These are phyloP conservation scores for Caenorhabditis doughertyi DNA, from an alignment of 2,888 invertebrate species.

Conservation along the genomic window DNA sequence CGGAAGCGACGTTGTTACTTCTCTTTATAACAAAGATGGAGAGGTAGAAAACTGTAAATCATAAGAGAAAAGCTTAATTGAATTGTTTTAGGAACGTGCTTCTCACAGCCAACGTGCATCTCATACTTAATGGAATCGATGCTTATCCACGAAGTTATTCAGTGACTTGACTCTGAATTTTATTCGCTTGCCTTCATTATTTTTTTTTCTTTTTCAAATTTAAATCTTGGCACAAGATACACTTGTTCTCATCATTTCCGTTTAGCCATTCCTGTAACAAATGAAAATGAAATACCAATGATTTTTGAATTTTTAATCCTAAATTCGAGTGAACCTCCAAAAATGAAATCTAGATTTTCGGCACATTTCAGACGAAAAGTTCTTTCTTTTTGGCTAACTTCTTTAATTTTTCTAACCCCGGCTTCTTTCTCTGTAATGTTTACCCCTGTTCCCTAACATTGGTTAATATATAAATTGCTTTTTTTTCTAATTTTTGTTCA, in stretches of 20 bases:
- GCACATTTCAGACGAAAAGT: constrained; percentile 50
- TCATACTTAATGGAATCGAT: constrained; percentile 42
- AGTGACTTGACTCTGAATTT: constrained; percentile 32
- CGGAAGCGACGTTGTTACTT: constrained; percentile 82
- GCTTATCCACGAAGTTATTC: constrained; percentile 12
- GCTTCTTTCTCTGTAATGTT: not conserved
- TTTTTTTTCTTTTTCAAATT: not conserved
- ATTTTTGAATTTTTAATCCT: not conserved
- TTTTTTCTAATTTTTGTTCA: constrained; percentile 22
- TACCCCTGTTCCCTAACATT: constrained; percentile 20
- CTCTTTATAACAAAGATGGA: constrained; percentile 82
- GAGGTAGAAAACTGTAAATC: constrained; percentile 75
- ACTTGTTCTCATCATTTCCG: constrained; percentile 52
- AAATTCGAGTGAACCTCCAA: constrained; percentile 21
- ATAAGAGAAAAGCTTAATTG: not conserved
- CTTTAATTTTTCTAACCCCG: constrained; percentile 3
- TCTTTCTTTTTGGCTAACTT: constrained; percentile 52
- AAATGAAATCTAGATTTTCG: constrained; percentile 51
- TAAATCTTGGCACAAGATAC: constrained; percentile 59
- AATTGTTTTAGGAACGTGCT: constrained; percentile 78
- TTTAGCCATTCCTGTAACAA: constrained; percentile 50
- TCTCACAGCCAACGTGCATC: constrained; percentile 79
- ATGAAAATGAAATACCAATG: constrained; percentile 26
- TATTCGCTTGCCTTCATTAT: constrained; percentile 29
- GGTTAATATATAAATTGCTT: constrained; percentile 35